Evolutionary conservation across 2,888 invertebrate species (phyloP).

Genomic region (Eugnorisma glareosa): DNA sequence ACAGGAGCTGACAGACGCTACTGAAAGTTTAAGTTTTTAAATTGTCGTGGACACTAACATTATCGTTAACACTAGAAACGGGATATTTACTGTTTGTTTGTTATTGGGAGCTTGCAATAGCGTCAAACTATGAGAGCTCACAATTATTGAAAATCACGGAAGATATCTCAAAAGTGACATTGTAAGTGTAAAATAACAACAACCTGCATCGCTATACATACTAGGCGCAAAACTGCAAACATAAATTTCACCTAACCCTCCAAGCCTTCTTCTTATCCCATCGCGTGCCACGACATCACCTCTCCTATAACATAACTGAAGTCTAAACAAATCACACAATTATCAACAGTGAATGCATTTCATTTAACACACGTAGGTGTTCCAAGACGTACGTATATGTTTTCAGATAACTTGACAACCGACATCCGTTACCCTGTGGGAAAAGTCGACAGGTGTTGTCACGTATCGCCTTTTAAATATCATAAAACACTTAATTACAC

Average conservation of each 20-base stretch:
- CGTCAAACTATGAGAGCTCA: too few relatives aligned
- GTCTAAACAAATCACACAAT: slow-evolving; percentile 63
- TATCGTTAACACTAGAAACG: too few relatives aligned
- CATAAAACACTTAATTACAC: slow-evolving; percentile 75
- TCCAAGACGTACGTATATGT: slow-evolving; percentile 76
- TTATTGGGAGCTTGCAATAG: too few relatives aligned
- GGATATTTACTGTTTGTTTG: too few relatives aligned
- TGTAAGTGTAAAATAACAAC: not conserved
- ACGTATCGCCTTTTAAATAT: slow-evolving; percentile 80
- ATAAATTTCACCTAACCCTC: not conserved
- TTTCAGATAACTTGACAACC: slow-evolving; percentile 84
- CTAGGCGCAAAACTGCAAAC: not conserved
- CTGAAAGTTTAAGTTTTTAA: too few relatives aligned
- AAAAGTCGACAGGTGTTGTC: slow-evolving; percentile 88
- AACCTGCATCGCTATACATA: not conserved
- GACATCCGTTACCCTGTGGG: slow-evolving; percentile 87
- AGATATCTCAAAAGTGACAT: not conserved
- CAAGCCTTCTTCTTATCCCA: not conserved
- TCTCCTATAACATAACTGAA: slow-evolving; percentile 20
- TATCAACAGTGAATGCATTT: slow-evolving; percentile 63
- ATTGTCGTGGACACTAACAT: too few relatives aligned
- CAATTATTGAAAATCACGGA: too few relatives aligned
- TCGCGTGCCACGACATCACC: slow-evolving; percentile 24
- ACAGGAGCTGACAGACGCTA: not conserved
- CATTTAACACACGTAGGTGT: slow-evolving; percentile 75